A percentile compares a stretch with the other conserved stretches of the same genome.
These are phyloP conservation scores for Diplazon laetatorius DNA, from an alignment of 2,888 invertebrate species.

Conservation along the genomic window DNA sequence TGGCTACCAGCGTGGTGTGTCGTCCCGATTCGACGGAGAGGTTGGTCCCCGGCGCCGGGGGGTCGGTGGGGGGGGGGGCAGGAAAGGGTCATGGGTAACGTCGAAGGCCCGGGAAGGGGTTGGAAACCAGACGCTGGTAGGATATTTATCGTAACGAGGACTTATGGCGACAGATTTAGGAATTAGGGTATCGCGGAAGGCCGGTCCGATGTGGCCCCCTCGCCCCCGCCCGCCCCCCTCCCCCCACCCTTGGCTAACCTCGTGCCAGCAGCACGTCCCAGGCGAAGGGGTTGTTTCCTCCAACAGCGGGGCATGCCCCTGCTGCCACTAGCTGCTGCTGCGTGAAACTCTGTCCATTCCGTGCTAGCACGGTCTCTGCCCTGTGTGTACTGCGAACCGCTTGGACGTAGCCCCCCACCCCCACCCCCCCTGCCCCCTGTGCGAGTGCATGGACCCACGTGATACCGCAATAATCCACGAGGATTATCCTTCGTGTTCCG, in stretches of 20 bases:
- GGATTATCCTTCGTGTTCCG: slow-evolving; percentile 79
- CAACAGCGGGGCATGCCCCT: slow-evolving; percentile 55
- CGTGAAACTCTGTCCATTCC: slow-evolving; percentile 50
- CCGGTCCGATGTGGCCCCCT: slow-evolving; percentile 74
- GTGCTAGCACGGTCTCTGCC: slow-evolving; percentile 47
- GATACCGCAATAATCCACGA: slow-evolving; percentile 82
- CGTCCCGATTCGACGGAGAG: slow-evolving; percentile 35
- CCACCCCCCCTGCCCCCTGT: too few relatives aligned
- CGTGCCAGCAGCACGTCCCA: slow-evolving; percentile 62
- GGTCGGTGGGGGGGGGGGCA: too few relatives aligned
- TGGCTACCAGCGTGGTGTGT: slow-evolving; percentile 32
- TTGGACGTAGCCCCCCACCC: slow-evolving; percentile 69
- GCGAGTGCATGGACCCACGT: slow-evolving; percentile 81
- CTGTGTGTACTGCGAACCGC: slow-evolving; percentile 63
- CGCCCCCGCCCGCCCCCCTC: slow-evolving; percentile 34
- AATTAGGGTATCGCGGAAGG: slow-evolving; percentile 82
- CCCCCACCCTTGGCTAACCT: too few relatives aligned
- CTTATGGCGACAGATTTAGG: slow-evolving; percentile 83
- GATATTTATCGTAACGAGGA: slow-evolving; percentile 83
- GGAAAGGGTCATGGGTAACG: too few relatives aligned
- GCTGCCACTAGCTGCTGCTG: slow-evolving; percentile 44
- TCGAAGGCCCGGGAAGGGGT: too few relatives aligned
- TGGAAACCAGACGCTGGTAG: slow-evolving; percentile 74
- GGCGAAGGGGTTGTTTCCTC: slow-evolving; percentile 64
- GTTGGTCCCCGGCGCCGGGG: slow-evolving; percentile 47